Conservation (phyloP, 1,140 invertebrate genomes). For the Thaumatotibia leucotreta region DNA sequence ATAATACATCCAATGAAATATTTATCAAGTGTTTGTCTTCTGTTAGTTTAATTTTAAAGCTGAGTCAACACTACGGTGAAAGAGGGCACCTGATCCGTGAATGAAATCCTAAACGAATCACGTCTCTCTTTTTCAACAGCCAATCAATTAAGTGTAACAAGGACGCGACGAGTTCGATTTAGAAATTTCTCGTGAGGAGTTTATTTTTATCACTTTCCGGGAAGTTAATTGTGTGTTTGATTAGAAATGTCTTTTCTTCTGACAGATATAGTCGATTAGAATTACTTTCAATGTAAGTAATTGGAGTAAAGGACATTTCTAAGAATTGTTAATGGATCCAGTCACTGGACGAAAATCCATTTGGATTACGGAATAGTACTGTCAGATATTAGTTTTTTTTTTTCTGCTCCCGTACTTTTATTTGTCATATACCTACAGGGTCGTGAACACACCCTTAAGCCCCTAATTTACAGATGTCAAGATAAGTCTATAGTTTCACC, state of each 20-base stretch:
- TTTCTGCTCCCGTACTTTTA: too few relatives aligned
- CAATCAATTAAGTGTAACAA: not conserved
- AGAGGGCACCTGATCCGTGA: not conserved
- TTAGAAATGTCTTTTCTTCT: not conserved
- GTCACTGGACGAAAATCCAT: too few relatives aligned
- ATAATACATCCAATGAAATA: not conserved
- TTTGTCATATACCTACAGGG: too few relatives aligned
- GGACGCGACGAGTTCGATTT: not conserved
- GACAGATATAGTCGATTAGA: not conserved
- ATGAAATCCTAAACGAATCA: not conserved
- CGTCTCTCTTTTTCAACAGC: not conserved
- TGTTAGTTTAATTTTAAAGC: not conserved
- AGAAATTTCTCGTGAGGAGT: not conserved
- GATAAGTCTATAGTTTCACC: too few relatives aligned
- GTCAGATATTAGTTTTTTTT: too few relatives aligned
- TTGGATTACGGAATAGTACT: too few relatives aligned
- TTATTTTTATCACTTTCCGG: not conserved
- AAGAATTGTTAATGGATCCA: too few relatives aligned
- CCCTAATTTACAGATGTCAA: too few relatives aligned
- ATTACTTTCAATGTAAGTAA: not conserved
- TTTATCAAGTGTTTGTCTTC: constrained; percentile 1
- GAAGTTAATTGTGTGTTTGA: not conserved
- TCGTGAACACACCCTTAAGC: too few relatives aligned
- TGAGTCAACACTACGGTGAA: not conserved
- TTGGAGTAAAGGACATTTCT: not conserved